Evolutionary conservation across 2,113 vertebrate species (phyloP).

Genomic region (Mastomys coucha): DNA sequence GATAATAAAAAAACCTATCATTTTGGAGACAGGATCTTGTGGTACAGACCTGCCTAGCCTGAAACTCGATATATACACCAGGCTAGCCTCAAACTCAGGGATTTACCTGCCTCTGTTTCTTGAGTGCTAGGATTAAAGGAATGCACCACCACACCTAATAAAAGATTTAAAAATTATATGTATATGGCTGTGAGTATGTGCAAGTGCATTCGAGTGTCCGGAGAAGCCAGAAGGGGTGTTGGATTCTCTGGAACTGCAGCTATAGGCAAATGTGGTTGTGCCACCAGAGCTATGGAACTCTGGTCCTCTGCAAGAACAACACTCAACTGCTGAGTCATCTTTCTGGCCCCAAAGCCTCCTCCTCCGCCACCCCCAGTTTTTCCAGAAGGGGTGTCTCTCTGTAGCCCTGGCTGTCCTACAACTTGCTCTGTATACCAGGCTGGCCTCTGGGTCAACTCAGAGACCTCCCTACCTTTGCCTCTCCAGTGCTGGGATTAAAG

Average conservation of each 20-base stretch:
- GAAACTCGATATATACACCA: not conserved
- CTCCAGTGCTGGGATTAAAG: too few species aligned
- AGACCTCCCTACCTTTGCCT: too few species aligned
- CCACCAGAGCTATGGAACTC: not conserved
- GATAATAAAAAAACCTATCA: not conserved
- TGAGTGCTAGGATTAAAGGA: not conserved
- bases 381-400: not conserved
- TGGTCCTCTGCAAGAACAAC: not conserved
- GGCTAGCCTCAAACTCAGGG: not conserved
- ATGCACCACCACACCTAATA: not conserved
- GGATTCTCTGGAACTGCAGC: not conserved
- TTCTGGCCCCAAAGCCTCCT: too few species aligned
- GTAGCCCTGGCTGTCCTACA: not conserved
- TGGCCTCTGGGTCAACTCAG: too few species aligned
- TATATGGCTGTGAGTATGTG: not conserved
- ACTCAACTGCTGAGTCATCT: not conserved
- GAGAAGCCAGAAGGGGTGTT: not conserved
- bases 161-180: not conserved
- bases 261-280: not conserved
- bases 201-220: not conserved
- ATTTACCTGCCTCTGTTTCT: not conserved
- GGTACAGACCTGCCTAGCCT: not conserved
- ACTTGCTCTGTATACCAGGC: not conserved
- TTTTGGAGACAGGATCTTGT: not conserved
- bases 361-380: not conserved